Percentiles rank a stretch among this genome's conserved stretches.
phyloP scores from a whole-genome alignment of 92 coral and sea anemone genomes.

The Porites divaricata region DNA sequence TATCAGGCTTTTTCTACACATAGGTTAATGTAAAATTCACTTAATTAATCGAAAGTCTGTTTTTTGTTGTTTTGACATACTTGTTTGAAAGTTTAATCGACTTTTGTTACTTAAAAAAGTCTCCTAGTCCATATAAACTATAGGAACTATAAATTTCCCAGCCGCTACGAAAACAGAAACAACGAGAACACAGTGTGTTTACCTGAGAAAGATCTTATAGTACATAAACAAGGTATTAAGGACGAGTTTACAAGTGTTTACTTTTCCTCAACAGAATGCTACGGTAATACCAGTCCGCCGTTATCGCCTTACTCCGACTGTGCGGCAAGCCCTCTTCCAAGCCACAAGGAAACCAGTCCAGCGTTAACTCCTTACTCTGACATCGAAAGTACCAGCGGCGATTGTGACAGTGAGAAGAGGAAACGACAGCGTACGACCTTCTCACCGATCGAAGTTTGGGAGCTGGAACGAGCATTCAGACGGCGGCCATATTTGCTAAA shows the following conservation, averaged over 20 bases:
- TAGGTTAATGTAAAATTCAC: too few species aligned
- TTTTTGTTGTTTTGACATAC: neutral
- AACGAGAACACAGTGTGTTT: too few species aligned
- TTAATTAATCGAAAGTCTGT: neutral
- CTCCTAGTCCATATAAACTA: too few species aligned
- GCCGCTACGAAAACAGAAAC: too few species aligned
- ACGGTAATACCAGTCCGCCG: neutral
- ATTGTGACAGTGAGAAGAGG: constrained; percentile 19
- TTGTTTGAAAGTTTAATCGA: neutral
- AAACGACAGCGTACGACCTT: constrained; percentile 41
- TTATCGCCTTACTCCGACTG: neutral
- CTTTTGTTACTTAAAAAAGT: too few species aligned
- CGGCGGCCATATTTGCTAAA: constrained; percentile 12
- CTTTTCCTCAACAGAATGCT: neutral
- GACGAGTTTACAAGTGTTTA: too few species aligned
- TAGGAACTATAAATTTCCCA: too few species aligned
- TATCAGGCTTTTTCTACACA: too few species aligned
- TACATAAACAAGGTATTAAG: too few species aligned
- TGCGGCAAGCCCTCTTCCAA: neutral
- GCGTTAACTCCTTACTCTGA: constrained; percentile 10
- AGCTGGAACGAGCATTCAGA: constrained; percentile 28
- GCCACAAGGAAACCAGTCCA: neutral
- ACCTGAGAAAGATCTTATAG: too few species aligned
- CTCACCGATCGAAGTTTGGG: constrained; percentile 29
- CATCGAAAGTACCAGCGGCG: constrained; percentile 1